A percentile compares a stretch with the other conserved stretches of the same genome.
Evolutionary conservation across 2,113 vertebrate species (phyloP).

Genomic region (Sphaerodactylus townsendi): DNA sequence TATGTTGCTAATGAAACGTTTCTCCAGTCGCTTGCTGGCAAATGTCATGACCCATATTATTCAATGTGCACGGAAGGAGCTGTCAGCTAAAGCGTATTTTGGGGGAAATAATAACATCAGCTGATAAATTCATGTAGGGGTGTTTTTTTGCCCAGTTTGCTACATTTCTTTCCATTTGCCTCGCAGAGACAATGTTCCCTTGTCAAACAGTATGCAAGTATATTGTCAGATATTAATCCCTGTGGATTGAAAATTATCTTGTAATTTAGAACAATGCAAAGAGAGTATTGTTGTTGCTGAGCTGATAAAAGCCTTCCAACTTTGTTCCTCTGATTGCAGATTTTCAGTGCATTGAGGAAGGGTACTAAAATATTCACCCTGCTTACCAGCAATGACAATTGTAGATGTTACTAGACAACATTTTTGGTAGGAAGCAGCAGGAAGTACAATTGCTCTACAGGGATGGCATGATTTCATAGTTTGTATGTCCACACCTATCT

Average conservation of each 20-base stretch:
- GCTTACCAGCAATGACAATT: no score
- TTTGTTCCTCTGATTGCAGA: background rate
- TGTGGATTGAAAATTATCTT: slow-evolving; percentile 9
- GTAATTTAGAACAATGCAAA: slow-evolving; percentile 24
- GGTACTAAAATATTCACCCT: no score
- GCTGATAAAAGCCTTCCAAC: background rate
- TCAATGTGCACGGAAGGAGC: slow-evolving; percentile 70
- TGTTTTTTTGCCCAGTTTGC: no score
- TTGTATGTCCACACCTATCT: no score
- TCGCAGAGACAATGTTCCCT: slow-evolving; percentile 12
- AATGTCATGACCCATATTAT: slow-evolving; percentile 69
- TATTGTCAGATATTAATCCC: background rate
- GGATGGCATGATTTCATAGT: no score
- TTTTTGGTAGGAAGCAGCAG: no score
- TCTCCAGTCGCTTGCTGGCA: slow-evolving; percentile 46
- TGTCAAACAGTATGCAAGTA: slow-evolving; percentile 27
- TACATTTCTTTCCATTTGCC: slow-evolving; percentile 56
- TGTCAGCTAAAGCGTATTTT: slow-evolving; percentile 63
- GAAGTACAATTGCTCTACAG: no score
- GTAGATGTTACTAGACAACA: no score
- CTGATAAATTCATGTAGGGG: slow-evolving; percentile 56
- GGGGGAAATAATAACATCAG: slow-evolving; percentile 58
- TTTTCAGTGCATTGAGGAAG: no score
- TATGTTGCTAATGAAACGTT: slow-evolving; percentile 37
- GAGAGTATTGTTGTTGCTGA: background rate